A percentile compares a stretch with the other conserved stretches of the same genome.
phyloP scores from a whole-genome alignment of 2,888 invertebrate species.

The Cyclophora punctaria region DNA sequence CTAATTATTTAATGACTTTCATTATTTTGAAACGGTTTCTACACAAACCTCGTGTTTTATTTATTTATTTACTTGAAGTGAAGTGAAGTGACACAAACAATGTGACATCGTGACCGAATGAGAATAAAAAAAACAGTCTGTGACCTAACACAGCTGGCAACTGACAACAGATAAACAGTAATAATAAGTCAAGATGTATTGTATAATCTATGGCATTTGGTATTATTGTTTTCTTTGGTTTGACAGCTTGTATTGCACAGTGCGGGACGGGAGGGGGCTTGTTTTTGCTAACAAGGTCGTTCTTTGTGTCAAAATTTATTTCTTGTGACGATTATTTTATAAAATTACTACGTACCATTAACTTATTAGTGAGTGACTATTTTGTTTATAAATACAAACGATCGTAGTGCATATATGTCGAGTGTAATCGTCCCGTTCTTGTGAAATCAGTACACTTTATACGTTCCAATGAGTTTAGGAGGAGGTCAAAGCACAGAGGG shows the following conservation, averaged over 20 bases:
- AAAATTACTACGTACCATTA: constrained; percentile 38
- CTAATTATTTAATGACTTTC: too few species aligned
- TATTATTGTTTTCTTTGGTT: too few species aligned
- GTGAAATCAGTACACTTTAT: constrained; percentile 45
- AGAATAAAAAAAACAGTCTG: too few species aligned
- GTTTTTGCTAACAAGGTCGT: constrained; percentile 77
- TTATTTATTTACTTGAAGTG: too few species aligned
- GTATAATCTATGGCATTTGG: too few species aligned
- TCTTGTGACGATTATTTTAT: constrained; percentile 60
- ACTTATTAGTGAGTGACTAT: constrained; percentile 50
- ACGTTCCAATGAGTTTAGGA: constrained; percentile 90
- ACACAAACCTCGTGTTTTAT: too few species aligned
- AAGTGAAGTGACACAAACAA: too few species aligned
- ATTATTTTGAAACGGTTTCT: too few species aligned
- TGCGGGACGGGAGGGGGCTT: constrained; percentile 60
- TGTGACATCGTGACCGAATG: too few species aligned
- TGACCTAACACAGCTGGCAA: too few species aligned
- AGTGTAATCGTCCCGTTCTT: constrained; percentile 47
- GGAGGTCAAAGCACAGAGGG: constrained; percentile 81
- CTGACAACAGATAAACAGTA: too few species aligned
- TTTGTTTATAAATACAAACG: constrained; percentile 46
- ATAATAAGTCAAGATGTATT: too few species aligned
- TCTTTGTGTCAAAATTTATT: constrained; percentile 77
- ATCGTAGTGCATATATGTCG: constrained; percentile 52
- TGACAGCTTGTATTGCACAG: not conserved